Evolutionary conservation across 2,113 vertebrate genomes (phyloP), one percentile per base, ranked within the genome.

Genomic region (Clinocottus analis): DNA sequence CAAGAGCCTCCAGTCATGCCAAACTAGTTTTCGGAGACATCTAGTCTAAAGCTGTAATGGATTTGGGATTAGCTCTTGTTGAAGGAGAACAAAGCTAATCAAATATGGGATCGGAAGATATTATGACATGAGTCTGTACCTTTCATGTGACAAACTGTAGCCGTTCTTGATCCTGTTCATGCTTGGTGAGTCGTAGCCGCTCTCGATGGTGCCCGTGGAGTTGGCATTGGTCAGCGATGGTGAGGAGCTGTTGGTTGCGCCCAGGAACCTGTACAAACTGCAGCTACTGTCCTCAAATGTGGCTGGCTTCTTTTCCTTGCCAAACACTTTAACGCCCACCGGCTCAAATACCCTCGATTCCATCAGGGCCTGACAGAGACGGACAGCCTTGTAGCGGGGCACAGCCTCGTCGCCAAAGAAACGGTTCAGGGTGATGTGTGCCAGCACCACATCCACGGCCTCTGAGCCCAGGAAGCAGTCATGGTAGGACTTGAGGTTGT

Each of bases 391-490:
- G 72, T 93, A 91, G 17, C 97, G 96, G n/a, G 97, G 96, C 81
- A 99, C 97, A 8, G 96, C 96, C 2, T 95, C 93, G 0, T 98
- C 95, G 0, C 97, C 96, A 12, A 98, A 99, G 88, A 97, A 97
- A 64, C 95, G 96, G 91, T 95, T 98, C 85, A 98, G 95, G 14
- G 96, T 94, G 10, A 99, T 95, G 37, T 99, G 97, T 8, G 97
- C 93, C 89, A 98, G 94, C 68, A 98, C 94, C 45, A 97, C 95
- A 3, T 99, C 97, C 83, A 99, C 98, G 0, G 98, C 98, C 43
- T 99, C 96, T 0, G 98, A 98, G 11, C 98, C 98, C 60, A 99
- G 93, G 69, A 99, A 99, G 63, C 98, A 99, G 94, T 98, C 95
- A 0, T 96, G 93, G 86, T 99, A 95, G 27, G 94, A 95, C 89